A percentile compares a stretch with the other conserved stretches of the same genome.
Conservation (phyloP, 2,113 vertebrate genomes). For the Albula glossodonta region DNA sequence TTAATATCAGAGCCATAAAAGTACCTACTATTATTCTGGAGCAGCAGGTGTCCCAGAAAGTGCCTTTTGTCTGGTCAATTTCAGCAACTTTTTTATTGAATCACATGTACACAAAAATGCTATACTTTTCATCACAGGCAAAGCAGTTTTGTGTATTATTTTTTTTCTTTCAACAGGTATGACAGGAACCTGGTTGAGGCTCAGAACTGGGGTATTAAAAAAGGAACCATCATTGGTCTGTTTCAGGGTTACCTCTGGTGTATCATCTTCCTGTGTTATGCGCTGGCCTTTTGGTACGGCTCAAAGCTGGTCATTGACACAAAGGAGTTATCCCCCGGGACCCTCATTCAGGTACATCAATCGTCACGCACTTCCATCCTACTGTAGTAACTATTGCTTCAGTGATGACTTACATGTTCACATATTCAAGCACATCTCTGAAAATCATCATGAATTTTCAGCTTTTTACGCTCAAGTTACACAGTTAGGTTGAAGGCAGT, state of each 20-base stretch:
- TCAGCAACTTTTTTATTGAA: neutral
- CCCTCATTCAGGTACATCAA: conserved; percentile 65
- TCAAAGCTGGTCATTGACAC: conserved; percentile 71
- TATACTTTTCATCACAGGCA: neutral
- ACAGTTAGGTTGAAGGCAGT: neutral
- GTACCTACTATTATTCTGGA: neutral
- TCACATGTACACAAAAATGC: no score
- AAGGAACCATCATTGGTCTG: conserved; percentile 62
- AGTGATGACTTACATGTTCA: neutral
- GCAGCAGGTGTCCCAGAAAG: neutral
- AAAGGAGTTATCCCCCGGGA: conserved; percentile 67
- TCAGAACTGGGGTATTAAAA: conserved; percentile 72
- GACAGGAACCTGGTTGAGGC: conserved; percentile 69
- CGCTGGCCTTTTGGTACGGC: conserved; percentile 74
- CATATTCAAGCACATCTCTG: neutral
- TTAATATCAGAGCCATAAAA: neutral
- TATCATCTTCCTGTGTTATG: conserved; percentile 72
- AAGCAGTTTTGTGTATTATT: neutral
- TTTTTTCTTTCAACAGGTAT: conserved; percentile 56
- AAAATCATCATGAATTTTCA: neutral
- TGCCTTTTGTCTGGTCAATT: neutral
- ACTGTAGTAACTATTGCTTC: neutral
- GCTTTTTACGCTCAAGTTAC: neutral
- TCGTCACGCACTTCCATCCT: neutral
- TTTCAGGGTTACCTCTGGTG: conserved; percentile 75